Base-by-base conservation (phyloP, 2,797 vertebrate genomes). In the Poecilia velifera region DNA sequence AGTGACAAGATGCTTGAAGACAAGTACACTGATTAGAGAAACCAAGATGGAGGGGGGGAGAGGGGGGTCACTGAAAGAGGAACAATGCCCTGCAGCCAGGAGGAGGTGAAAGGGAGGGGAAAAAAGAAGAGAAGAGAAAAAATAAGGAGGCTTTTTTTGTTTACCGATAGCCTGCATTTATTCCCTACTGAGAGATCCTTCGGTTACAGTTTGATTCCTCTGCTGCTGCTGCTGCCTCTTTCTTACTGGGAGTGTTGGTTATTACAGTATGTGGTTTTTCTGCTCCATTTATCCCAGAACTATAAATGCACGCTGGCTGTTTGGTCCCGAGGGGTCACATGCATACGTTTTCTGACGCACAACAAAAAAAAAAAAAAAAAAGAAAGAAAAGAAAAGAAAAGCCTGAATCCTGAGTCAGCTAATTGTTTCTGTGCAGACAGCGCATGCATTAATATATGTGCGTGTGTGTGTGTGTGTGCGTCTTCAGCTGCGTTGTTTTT, bases 221-320 rank as follows among this genome's bases (percentile, higher is more conserved):
- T 41, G 78, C 88, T 75, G 72, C 82, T 41, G 82, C 72, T 70
- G 68, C 34, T 41, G 22, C 53, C 53, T 59, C 57, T 59, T 68
- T 79, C 70, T 83, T 62, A 86, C 88, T 91, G 76, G 86, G 85
- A 81, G 91, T 93, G 90, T 91, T 78, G 77, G 72, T 91, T 92
- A 88, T 91, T 89, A 89, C 86, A 91, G 86, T 90, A 62, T 82
- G 84, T 90, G 90, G 25, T 90, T 90, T 89, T 92, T 93, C 87
- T 89, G 92, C 89, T 93, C 92, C 93, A 92, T 92, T 94, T 93
- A 86, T 87, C 80, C 81, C 70, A 25, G 51, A 73, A 82, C 81
- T 80, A 87, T 90, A 88, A 92, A 93, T 85, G 89, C 43, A 18
- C n/a, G 72, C 87, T 86, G 92, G 91, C 91, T 91, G 88, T 85